These are phyloP conservation scores for Leistus spinibarbis DNA, from an alignment of 2,888 invertebrate species.

Conservation along the genomic window DNA sequence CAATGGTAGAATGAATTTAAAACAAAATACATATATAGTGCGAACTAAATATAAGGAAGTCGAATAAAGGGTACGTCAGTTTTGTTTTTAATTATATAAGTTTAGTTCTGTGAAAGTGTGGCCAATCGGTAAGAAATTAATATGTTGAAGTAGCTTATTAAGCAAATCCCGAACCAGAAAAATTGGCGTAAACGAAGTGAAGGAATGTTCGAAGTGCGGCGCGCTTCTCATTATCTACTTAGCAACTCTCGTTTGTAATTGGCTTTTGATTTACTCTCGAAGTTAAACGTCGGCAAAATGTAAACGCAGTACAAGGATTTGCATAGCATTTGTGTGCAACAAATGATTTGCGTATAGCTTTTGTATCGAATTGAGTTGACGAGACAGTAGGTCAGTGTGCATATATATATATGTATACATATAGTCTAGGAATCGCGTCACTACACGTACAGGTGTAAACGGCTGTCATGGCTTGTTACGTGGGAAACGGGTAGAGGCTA, in stretches of 20 bases:
- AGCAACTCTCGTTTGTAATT: slow-evolving; percentile 33
- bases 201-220: neutral
- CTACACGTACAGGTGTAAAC: neutral
- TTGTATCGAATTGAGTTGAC: neutral
- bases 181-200: neutral
- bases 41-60: too few relatives aligned
- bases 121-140: neutral
- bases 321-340: neutral
- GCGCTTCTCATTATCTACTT: slow-evolving; percentile 10
- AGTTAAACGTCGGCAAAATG: slow-evolving; percentile 27
- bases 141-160: neutral
- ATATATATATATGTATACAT: neutral
- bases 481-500: neutral
- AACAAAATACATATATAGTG: too few relatives aligned
- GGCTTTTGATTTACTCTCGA: slow-evolving; percentile 35
- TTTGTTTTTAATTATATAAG: too few relatives aligned
- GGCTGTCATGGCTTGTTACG: neutral
- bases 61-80: too few relatives aligned
- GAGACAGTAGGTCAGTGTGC: neutral
- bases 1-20: too few relatives aligned
- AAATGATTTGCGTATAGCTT: neutral
- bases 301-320: slow-evolving; percentile 13
- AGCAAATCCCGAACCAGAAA: neutral
- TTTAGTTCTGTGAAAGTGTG: too few relatives aligned
- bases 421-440: neutral